These are phyloP conservation scores for Pyrochroa serraticornis DNA, from an alignment of 2,888 invertebrate genomes.

Conservation along the genomic window DNA sequence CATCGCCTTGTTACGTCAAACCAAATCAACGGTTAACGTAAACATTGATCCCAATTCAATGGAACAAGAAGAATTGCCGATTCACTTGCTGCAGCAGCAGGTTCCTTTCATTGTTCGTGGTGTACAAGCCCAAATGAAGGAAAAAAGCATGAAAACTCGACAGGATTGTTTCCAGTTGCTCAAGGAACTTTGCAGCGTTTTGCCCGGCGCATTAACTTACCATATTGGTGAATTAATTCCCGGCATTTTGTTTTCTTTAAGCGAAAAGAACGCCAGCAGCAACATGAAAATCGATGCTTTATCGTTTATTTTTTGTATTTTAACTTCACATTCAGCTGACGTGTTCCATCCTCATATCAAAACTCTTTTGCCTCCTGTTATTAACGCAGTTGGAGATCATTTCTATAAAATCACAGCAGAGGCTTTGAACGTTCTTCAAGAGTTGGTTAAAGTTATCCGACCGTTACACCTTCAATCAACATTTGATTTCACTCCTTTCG, in stretches of 20 bases:
- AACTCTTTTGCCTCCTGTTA: constrained; percentile 81
- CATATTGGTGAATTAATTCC: constrained; percentile 80
- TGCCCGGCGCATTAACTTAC: constrained; percentile 84
- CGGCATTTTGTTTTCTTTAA: constrained; percentile 86
- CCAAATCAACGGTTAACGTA: constrained; percentile 72
- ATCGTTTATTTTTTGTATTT: constrained; percentile 84
- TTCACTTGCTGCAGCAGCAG: constrained; percentile 65
- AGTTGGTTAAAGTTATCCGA: constrained; percentile 91
- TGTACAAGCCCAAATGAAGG: constrained; percentile 85
- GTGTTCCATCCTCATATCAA: constrained; percentile 83
- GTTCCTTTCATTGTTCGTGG: constrained; percentile 83
- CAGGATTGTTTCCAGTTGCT: constrained; percentile 91
- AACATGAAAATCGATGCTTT: constrained; percentile 98
- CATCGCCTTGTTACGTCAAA: constrained; percentile 89
- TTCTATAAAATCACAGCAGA: constrained; percentile 99
- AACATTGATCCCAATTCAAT: constrained; percentile 72
- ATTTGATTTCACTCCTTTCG: constrained; percentile 79
- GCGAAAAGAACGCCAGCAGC: constrained; percentile 92
- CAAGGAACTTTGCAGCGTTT: constrained; percentile 85
- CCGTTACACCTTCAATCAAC: constrained; percentile 71
- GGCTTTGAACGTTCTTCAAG: constrained; percentile 90
- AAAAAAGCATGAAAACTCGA: constrained; percentile 85
- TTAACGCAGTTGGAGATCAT: constrained; percentile 89
- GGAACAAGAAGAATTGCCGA: constrained; percentile 76
- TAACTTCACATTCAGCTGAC: constrained; percentile 78